phyloP scores from a whole-genome alignment of 2,113 vertebrate species.

The Oryzias celebensis region DNA sequence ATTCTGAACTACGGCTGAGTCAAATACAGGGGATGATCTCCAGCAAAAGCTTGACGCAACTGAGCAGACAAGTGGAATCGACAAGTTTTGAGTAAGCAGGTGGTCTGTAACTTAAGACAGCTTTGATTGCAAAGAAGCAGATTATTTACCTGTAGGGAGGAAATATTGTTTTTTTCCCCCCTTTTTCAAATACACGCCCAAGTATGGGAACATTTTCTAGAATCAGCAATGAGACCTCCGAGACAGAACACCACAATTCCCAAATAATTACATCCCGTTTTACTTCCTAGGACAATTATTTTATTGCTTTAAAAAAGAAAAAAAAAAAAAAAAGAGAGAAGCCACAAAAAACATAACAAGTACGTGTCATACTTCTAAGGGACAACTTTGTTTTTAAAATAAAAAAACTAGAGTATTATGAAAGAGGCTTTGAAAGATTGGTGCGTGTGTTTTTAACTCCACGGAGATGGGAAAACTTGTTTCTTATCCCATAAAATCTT shows the following conservation, averaged over 20 bases:
- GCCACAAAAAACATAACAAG: background rate
- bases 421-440: background rate
- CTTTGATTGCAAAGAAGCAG: conserved; percentile 24
- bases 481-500: background rate
- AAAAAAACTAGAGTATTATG: background rate
- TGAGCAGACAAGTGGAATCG: background rate
- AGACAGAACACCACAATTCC: conserved; percentile 4
- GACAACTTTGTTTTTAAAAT: too few species aligned
- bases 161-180: background rate
- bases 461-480: background rate
- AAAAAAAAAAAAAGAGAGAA: background rate
- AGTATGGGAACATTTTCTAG: background rate
- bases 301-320: background rate
- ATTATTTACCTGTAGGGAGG: conserved; percentile 8
- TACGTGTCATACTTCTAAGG: too few species aligned
- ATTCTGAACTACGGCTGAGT: background rate
- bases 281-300: background rate
- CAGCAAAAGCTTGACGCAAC: conserved; percentile 4
- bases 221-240: background rate
- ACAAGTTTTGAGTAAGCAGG: conserved; percentile 13
- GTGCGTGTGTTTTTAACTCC: background rate
- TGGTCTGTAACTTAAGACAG: conserved; percentile 1
- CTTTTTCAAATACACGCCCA: conserved; percentile 19
- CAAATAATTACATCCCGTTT: background rate
- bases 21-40: conserved; percentile 3